These are phyloP conservation scores for Artibeus jamaicensis DNA, from an alignment of 2,797 vertebrate genomes.

Conservation along the genomic window DNA sequence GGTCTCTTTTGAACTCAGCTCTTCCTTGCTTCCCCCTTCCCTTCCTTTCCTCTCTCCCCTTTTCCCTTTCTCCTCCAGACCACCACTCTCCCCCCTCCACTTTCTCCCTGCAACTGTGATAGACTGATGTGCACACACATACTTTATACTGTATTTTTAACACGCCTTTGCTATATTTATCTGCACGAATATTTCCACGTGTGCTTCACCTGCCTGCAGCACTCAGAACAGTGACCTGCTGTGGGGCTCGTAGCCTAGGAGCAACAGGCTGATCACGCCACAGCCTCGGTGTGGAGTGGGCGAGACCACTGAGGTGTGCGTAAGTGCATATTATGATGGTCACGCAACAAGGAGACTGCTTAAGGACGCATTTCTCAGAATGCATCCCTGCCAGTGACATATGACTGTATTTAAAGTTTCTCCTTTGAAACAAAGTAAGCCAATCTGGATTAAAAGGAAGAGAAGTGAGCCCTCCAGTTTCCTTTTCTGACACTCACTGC, in stretches of 20 bases:
- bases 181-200: not conserved
- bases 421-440: not conserved
- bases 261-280: no score
- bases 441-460: slow-evolving; percentile 1
- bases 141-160: not conserved
- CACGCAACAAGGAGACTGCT: not conserved
- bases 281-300: not conserved
- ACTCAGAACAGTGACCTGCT: not conserved
- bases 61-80: not conserved
- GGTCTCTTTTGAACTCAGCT: not conserved
- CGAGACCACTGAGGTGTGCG: not conserved
- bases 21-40: not conserved
- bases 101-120: not conserved
- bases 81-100: not conserved
- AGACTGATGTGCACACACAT: not conserved
- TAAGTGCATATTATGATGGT: not conserved
- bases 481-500: not conserved
- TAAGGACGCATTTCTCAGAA: not conserved
- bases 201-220: not conserved
- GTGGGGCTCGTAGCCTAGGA: not conserved
- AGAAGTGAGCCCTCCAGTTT: not conserved
- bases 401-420: not conserved
- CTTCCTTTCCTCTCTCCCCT: not conserved
- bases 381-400: not conserved
- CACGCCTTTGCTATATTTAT: not conserved